These are phyloP conservation scores for Nomada ruficornis DNA, from an alignment of 2,888 invertebrate species.

Conservation along the genomic window DNA sequence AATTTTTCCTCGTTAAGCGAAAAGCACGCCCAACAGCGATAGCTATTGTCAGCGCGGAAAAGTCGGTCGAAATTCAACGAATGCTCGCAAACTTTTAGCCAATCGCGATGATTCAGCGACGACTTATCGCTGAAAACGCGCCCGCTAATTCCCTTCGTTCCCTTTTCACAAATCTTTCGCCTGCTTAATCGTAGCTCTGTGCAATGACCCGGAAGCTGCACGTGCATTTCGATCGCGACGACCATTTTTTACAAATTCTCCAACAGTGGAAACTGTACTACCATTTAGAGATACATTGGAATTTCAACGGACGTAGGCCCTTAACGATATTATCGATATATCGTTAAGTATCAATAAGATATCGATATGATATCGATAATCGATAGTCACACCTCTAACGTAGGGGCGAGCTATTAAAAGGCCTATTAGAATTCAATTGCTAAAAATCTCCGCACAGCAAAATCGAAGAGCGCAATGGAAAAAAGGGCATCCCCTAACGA, in stretches of 20 bases:
- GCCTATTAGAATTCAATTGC: too few species aligned
- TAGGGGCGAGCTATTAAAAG: too few species aligned
- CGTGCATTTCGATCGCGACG: background rate
- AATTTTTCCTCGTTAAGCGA: conserved; percentile 7
- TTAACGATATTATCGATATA: too few species aligned
- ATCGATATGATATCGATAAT: too few species aligned
- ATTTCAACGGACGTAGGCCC: too few species aligned
- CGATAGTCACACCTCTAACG: too few species aligned
- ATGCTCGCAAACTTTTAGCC: conserved; percentile 5
- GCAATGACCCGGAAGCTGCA: conserved; percentile 1
- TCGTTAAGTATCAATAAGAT: too few species aligned
- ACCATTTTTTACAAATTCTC: background rate
- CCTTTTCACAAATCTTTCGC: background rate
- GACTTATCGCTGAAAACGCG: conserved; percentile 15
- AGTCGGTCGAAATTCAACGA: conserved; percentile 29
- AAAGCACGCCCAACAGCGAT: conserved; percentile 6
- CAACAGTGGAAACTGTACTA: background rate
- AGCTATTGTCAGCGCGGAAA: conserved; percentile 15
- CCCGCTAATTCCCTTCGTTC: conserved; percentile 20
- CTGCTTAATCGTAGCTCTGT: background rate
- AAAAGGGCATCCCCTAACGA: background rate
- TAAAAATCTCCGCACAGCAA: background rate
- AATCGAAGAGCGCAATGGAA: background rate
- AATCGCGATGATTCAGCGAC: conserved; percentile 13
- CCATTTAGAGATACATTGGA: too few species aligned